These are phyloP conservation scores for Clarias gariepinus DNA, from an alignment of 2,113 vertebrate species.

Conservation along the genomic window DNA sequence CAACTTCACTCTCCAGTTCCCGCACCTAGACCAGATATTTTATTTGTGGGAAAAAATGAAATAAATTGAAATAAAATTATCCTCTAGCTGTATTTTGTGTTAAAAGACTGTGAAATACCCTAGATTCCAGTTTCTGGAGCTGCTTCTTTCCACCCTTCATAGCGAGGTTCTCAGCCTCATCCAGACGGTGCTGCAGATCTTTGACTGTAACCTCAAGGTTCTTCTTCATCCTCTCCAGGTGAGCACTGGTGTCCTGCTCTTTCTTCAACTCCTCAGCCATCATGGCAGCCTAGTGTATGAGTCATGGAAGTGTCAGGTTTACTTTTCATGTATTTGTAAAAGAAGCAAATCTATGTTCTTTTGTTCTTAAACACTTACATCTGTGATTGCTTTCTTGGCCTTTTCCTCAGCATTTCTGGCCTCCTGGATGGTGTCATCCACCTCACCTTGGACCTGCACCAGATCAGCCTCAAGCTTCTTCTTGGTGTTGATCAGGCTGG, in stretches of 20 bases:
- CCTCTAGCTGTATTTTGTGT: background rate
- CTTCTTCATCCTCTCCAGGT: conserved; percentile 83
- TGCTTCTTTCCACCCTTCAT: conserved; percentile 79
- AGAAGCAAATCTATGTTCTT: background rate
- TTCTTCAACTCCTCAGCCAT: conserved; percentile 89
- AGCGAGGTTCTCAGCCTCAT: conserved; percentile 70
- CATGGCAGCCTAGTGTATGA: conserved; percentile 73
- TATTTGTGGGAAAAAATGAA: background rate
- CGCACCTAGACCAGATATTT: conserved; percentile 59
- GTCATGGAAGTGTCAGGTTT: background rate
- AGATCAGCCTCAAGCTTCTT: conserved; percentile 45
- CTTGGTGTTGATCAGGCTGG: conserved; percentile 41
- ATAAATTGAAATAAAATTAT: background rate
- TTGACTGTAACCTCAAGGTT: conserved; percentile 81
- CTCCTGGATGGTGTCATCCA: conserved; percentile 46
- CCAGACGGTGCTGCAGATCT: conserved; percentile 77
- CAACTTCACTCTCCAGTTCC: too few species aligned
- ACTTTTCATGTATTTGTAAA: background rate
- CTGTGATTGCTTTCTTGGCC: conserved; percentile 49
- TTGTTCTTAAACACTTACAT: conserved; percentile 5
- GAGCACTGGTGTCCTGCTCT: conserved; percentile 84
- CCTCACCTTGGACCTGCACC: conserved; percentile 41
- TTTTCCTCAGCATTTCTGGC: conserved; percentile 47
- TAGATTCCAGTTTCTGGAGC: conserved; percentile 82
- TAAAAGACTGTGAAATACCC: conserved; percentile 60